Evolutionary conservation across 2,888 invertebrate species (phyloP).

Genomic region (Cosmopolites sordidus): DNA sequence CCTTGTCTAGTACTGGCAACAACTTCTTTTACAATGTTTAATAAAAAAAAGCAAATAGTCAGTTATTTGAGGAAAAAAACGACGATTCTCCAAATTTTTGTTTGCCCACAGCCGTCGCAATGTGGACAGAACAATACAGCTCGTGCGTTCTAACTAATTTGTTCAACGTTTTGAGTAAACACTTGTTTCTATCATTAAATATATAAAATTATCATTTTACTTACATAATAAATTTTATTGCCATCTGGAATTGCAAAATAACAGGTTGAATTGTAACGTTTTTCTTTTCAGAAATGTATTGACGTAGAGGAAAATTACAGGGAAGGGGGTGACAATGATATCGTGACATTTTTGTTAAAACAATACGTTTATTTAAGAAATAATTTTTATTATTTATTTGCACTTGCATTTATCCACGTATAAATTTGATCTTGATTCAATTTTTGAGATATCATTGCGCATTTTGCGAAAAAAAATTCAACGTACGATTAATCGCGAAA

Average conservation of each 20-base stretch:
- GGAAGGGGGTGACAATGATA: neutral
- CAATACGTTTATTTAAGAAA: no score
- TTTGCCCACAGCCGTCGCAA: slow-evolving; percentile 32
- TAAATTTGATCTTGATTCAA: no score
- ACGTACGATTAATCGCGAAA: no score
- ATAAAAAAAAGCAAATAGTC: slow-evolving; percentile 37
- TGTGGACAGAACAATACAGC: slow-evolving; percentile 34
- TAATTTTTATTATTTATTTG: no score
- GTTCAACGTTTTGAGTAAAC: slow-evolving; percentile 24
- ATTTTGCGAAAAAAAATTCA: no score
- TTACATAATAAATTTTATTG: slow-evolving; percentile 27
- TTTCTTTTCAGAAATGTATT: neutral
- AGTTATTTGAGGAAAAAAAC: slow-evolving; percentile 34
- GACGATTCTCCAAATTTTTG: slow-evolving; percentile 33
- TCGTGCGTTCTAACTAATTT: slow-evolving; percentile 33
- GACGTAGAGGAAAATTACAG: neutral
- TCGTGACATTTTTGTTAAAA: no score
- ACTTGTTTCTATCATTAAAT: slow-evolving; percentile 33
- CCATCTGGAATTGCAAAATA: slow-evolving; percentile 20
- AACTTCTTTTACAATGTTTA: slow-evolving; percentile 38
- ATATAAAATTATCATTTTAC: slow-evolving; percentile 28
- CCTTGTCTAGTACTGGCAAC: slow-evolving; percentile 24
- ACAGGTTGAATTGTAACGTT: slow-evolving; percentile 13
- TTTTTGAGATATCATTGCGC: no score
- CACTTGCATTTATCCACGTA: no score